Base-by-base conservation (phyloP, 2,888 invertebrate genomes). In the Blastobasis adustella region DNA sequence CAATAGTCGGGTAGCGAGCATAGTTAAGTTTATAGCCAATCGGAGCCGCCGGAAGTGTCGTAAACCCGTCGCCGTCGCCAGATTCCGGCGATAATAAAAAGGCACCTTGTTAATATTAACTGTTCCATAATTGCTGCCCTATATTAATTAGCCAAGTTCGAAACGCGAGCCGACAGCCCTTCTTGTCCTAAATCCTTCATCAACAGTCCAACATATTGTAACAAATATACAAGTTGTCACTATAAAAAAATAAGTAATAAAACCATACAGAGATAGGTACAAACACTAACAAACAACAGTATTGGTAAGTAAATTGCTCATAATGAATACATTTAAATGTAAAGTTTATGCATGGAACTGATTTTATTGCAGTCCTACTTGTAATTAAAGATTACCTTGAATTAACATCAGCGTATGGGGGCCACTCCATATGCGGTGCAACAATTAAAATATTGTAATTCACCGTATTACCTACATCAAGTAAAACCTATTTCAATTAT, bases 21-120 rank as follows among this genome's bases (percentile, higher is more conserved):
- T 58, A 69, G 69, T 71, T 71, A 71, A 70, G 70, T 82, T 81
- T 82, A 85, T 69, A 71, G 65, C 70, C 65, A 68, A 69, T 65
- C 68, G 60, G 71, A 65, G 68, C 73, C 74, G 73, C 76, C 85
- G 86, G 87, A 88, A 83, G 74, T 76, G 73, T 73, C 75, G 69
- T 86, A 84, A 80, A 82, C 71, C 73, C 67, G 60, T 67, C 72
- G 70, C 74, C 79, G 75, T 72, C 73, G 69, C 69, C 74, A 76
- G 86, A 84, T 84, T 81, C 71, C 67, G 62, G 69, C 72, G 84
- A 85, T 87, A 85, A 79, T 78, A 72, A 76, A 81, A 76, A 80
- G 71, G 76, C 79, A 79, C 78, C 86, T 85, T 79, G 84, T 88
- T 87, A 84, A 79, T 79, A 69, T 82, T 79, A 84, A 86, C 78